Evolutionary conservation across 2,113 vertebrate genomes (phyloP), one percentile per base, ranked within the genome.

Genomic region (Athene cunicularia): DNA sequence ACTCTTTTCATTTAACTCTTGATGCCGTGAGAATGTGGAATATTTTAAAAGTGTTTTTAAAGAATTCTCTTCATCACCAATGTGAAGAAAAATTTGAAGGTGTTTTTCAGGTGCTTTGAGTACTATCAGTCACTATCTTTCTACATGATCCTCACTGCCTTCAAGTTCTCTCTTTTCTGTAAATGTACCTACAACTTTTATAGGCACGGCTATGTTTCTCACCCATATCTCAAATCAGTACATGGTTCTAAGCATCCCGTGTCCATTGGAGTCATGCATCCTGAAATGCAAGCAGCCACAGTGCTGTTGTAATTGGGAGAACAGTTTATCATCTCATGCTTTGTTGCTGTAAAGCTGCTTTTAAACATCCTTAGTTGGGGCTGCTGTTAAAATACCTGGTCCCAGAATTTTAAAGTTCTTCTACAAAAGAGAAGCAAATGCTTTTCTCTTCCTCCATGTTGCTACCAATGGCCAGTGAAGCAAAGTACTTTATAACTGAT

Each of bases 11-110:
- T 43, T 43, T 62, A 45, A 27, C 19, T 60, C n/a, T 13, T 35
- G 19, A 41, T 0, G 0, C 27, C 12, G 11, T 32, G 11, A 71
- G 20, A 60, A 53, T 11, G 5, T 53, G 14, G 30, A 43, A 19
- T 13, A 19, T 60, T 45, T 27, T 3, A 35, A 23, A 16, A 1
- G 12, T 24, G 4, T 2, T 79, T 73, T 47, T 11, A 19, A 58
- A 26, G 5, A 66, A 26, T 7, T 20, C 10, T 66, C 21, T 86
- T 27, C 35, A 56, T 64, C 80, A 70, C 3, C 13, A 62, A 1
- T 53, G 26, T 4, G 5, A 64, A 83, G 5, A 50, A 20, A 71
- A 73, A 56, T 3, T 16, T 33, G 12, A 33, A 68, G 49, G 30
- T 8, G 0, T 12, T 30, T 91, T 80, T 49, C 47, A 23, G 8